Percentiles rank a stretch among this genome's conserved stretches.
Conservation (phyloP, 2,888 invertebrate species). For the Antheraea yamamai region DNA sequence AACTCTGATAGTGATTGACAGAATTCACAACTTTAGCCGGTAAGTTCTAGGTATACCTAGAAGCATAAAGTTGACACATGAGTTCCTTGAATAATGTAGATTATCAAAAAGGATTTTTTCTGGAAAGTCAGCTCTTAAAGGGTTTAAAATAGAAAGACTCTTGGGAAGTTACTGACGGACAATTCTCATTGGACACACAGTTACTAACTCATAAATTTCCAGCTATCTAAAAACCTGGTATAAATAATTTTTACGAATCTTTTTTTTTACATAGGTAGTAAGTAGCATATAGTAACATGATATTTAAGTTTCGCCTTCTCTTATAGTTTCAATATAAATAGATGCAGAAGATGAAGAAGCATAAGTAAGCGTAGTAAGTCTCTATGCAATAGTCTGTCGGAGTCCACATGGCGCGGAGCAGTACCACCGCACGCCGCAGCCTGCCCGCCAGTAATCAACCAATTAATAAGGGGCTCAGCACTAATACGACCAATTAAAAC, state of each 20-base stretch:
- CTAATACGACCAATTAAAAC: slow-evolving; percentile 80
- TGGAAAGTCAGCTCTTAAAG: not conserved
- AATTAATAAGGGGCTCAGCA: slow-evolving; percentile 78
- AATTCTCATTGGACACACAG: not conserved
- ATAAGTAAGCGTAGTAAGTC: not conserved
- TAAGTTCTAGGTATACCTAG: not conserved
- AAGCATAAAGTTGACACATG: not conserved
- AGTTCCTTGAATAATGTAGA: not conserved
- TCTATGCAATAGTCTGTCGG: slow-evolving; percentile 6
- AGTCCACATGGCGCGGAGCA: slow-evolving; percentile 14
- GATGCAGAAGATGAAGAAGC: slow-evolving; percentile 9
- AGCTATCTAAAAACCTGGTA: not conserved
- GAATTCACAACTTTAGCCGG: not conserved
- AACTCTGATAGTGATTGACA: not conserved
- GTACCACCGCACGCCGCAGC: slow-evolving; percentile 37
- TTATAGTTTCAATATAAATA: not conserved
- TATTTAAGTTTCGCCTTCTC: not conserved
- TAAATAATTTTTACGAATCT: not conserved
- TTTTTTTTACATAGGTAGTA: not conserved
- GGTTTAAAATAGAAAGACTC: not conserved
- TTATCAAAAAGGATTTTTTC: not conserved
- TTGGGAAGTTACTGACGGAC: not conserved
- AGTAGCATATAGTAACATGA: not conserved
- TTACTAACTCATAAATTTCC: not conserved
- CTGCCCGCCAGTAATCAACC: slow-evolving; percentile 78